These are phyloP conservation scores for Anguilla megastoma DNA, from an alignment of 2,797 vertebrate species.

Conservation along the genomic window DNA sequence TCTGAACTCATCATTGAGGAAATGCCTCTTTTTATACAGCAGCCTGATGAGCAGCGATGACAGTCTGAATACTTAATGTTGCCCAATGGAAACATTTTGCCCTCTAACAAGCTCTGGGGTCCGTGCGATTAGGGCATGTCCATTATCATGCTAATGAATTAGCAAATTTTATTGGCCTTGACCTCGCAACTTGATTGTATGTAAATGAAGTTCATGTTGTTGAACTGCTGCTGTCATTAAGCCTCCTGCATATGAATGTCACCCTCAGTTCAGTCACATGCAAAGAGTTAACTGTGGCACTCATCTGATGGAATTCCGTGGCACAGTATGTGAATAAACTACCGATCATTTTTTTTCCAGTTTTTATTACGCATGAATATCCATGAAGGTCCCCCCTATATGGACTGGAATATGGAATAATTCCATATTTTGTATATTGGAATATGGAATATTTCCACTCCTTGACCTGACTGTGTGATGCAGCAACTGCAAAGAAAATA, in stretches of 20 bases:
- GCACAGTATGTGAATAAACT: not conserved
- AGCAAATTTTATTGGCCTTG: not conserved
- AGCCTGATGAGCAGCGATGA: not conserved
- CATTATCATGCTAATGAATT: slow-evolving; percentile 17
- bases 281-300: not conserved
- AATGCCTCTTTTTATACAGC: not conserved
- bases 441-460: not conserved
- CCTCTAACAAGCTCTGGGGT: not conserved
- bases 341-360: not conserved
- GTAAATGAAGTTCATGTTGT: not conserved
- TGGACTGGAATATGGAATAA: not conserved
- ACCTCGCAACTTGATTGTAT: slow-evolving; percentile 1
- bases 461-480: not conserved
- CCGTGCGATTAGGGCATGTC: not conserved
- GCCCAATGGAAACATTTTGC: not conserved
- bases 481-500: not conserved
- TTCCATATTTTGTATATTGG: not conserved
- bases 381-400: not conserved
- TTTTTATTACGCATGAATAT: not conserved
- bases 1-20: not conserved
- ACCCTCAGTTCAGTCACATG: not conserved
- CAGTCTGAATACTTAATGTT: not conserved
- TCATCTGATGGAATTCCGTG: not conserved
- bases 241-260: not conserved
- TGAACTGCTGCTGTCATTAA: not conserved